A percentile compares a stretch with the other conserved stretches of the same genome.
Conservation (phyloP, 2,113 vertebrate genomes). For the Beaufortia kweichowensis region DNA sequence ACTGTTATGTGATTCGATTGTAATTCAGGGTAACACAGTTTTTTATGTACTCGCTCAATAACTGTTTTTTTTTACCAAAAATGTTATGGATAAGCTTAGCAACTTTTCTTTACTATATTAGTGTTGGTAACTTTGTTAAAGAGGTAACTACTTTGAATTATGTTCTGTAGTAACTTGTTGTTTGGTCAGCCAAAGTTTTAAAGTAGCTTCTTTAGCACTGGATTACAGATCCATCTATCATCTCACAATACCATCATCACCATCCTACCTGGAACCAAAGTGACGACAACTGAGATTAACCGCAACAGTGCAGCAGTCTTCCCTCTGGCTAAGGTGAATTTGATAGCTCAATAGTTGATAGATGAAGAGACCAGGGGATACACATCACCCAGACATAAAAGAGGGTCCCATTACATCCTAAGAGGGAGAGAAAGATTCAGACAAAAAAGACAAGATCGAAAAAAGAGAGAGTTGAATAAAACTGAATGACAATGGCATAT, state of each 20-base stretch:
- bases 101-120: not conserved
- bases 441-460: not conserved
- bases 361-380: slow-evolving; percentile 4
- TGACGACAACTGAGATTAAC: slow-evolving; percentile 30
- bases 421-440: not conserved
- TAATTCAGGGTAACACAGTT: too few relatives aligned
- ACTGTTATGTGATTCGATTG: too few relatives aligned
- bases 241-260: not conserved
- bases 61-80: too few relatives aligned
- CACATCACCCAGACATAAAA: slow-evolving; percentile 35
- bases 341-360: slow-evolving; percentile 38
- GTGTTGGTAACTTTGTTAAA: too few relatives aligned
- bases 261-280: not conserved
- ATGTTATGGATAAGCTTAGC: too few relatives aligned
- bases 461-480: not conserved
- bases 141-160: not conserved
- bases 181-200: not conserved
- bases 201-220: slow-evolving; percentile 3
- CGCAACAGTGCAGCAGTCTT: not conserved
- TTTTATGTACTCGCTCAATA: too few relatives aligned
- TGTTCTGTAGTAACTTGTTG: not conserved
- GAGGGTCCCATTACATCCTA: slow-evolving; percentile 4
- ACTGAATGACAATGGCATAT: not conserved
- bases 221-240: slow-evolving; percentile 8
- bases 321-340: slow-evolving; percentile 32